Conservation (phyloP, 2,888 invertebrate genomes). For the Heliconius hortense region DNA sequence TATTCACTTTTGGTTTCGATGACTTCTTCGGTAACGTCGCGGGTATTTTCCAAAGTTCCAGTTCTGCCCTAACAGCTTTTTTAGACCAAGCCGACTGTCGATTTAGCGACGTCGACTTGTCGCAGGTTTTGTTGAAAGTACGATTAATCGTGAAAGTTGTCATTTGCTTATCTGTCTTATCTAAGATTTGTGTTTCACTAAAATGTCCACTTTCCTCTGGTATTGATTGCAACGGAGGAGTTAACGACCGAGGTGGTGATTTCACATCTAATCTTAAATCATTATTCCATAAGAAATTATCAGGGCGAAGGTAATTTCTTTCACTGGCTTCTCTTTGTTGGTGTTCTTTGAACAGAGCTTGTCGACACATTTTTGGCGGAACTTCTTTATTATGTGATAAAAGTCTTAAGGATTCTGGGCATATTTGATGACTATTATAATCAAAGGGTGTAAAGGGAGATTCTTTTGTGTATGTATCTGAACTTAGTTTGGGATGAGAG, state of each 20-base stretch:
- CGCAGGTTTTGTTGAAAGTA: constrained; percentile 67
- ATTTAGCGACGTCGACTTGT: constrained; percentile 49
- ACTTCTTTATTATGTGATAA: constrained; percentile 56
- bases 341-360: constrained; percentile 68
- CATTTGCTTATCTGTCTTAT: constrained; percentile 60
- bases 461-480: constrained; percentile 80
- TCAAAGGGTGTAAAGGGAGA: constrained; percentile 68
- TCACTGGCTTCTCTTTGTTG: constrained; percentile 56
- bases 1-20: constrained; percentile 53
- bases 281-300: constrained; percentile 67
- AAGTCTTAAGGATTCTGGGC: constrained; percentile 51
- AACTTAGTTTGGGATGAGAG: constrained; percentile 58
- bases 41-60: constrained; percentile 71
- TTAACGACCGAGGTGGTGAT: constrained; percentile 68
- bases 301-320: constrained; percentile 51
- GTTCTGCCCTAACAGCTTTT: constrained; percentile 62
- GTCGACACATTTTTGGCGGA: constrained; percentile 63
- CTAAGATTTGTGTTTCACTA: constrained; percentile 61
- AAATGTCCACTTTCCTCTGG: constrained; percentile 74
- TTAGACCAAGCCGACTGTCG: constrained; percentile 69
- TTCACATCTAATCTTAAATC: constrained; percentile 55
- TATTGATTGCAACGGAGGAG: constrained; percentile 73
- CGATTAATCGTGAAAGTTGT: constrained; percentile 71
- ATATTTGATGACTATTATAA: constrained; percentile 50
- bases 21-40: constrained; percentile 55